These are phyloP conservation scores for Galerucella nymphaeae DNA, from an alignment of 2,888 invertebrate species.

Conservation along the genomic window DNA sequence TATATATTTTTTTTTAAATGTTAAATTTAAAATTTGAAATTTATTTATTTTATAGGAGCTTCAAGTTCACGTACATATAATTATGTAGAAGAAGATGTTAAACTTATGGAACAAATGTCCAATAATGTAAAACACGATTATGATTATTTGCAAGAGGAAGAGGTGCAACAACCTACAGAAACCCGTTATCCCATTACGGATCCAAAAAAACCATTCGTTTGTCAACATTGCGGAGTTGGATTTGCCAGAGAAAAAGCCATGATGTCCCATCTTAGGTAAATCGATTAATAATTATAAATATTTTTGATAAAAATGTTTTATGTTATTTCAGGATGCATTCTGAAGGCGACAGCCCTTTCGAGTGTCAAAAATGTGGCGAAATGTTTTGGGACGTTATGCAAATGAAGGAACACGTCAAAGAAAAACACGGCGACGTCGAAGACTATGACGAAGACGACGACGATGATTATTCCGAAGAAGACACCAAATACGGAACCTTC, in stretches of 20 bases:
- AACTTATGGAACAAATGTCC: conserved; percentile 66
- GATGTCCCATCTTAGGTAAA: conserved; percentile 78
- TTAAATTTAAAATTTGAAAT: too few relatives aligned
- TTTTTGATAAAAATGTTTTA: too few relatives aligned
- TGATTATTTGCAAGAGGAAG: conserved; percentile 27
- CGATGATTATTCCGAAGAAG: conserved; percentile 70
- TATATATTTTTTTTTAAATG: background rate
- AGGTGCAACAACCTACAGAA: conserved; percentile 47
- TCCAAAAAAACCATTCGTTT: conserved; percentile 83
- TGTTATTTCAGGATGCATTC: conserved; percentile 40
- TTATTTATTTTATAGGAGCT: conserved; percentile 45
- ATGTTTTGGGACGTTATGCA: conserved; percentile 79
- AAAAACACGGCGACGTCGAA: conserved; percentile 68
- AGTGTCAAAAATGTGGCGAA: conserved; percentile 83
- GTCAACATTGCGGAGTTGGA: conserved; percentile 79
- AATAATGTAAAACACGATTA: conserved; percentile 54
- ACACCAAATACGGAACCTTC: conserved; percentile 69
- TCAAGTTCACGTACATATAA: conserved; percentile 63
- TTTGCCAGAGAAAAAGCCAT: conserved; percentile 85
- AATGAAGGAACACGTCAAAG: conserved; percentile 71
- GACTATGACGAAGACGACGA: conserved; percentile 64
- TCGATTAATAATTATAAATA: too few relatives aligned
- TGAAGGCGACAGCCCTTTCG: conserved; percentile 76
- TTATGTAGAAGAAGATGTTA: conserved; percentile 67
- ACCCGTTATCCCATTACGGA: conserved; percentile 72